phyloP scores from a whole-genome alignment of 2,113 vertebrate genomes.

The Alligator sinensis region DNA sequence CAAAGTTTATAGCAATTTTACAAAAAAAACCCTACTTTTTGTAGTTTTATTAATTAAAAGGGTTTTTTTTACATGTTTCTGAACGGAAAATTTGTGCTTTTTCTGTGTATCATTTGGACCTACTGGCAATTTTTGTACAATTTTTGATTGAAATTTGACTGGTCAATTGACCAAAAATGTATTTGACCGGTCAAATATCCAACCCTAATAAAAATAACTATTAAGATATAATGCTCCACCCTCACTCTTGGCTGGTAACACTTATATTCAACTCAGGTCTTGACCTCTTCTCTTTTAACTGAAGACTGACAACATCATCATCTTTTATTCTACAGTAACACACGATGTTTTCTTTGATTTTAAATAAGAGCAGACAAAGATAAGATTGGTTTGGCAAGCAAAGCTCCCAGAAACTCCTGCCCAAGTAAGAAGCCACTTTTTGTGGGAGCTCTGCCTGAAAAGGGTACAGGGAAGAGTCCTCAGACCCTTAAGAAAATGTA shows the following conservation, averaged over 20 bases:
- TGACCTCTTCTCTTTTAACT: background rate
- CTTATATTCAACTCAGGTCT: fast-evolving
- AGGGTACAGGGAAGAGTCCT: slow-evolving; percentile 4
- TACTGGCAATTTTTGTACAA: too few relatives aligned
- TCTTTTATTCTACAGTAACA: background rate
- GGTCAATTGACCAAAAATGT: too few relatives aligned
- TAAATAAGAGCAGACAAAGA: background rate
- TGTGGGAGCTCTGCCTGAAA: background rate
- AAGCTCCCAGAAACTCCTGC: background rate
- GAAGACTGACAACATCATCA: background rate
- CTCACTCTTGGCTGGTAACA: background rate
- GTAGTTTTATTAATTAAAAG: too few relatives aligned
- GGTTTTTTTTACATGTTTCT: too few relatives aligned
- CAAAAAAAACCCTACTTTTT: too few relatives aligned
- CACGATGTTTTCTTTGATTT: background rate
- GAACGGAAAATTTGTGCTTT: too few relatives aligned
- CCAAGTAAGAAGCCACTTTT: fast-evolving
- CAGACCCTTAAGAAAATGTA: background rate
- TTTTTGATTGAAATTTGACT: too few relatives aligned
- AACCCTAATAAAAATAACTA: too few relatives aligned
- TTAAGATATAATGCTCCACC: background rate
- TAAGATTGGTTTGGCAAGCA: background rate
- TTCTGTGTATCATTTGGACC: too few relatives aligned
- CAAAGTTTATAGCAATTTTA: too few relatives aligned
- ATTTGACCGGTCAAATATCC: too few relatives aligned